These are phyloP conservation scores for Mizuhopecten yessoensis DNA, from an alignment of 1,140 invertebrate genomes.

Conservation along the genomic window DNA sequence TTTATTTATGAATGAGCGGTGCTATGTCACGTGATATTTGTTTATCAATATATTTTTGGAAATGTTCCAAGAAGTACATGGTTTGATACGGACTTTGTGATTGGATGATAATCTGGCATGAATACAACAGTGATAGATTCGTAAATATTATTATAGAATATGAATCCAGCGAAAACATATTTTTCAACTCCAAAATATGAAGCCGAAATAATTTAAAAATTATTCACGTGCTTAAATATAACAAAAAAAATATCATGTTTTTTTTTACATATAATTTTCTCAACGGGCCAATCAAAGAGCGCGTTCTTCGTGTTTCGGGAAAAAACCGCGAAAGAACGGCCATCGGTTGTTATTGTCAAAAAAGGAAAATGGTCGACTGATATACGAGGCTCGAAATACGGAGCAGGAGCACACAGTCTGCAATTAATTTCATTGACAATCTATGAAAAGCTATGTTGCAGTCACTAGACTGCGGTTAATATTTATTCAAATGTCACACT, in stretches of 20 bases:
- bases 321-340: constrained; percentile 18
- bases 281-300: neutral
- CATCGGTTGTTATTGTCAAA: constrained; percentile 9
- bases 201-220: neutral
- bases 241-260: neutral
- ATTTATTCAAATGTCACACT: neutral
- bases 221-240: neutral
- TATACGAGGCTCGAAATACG: too few relatives aligned
- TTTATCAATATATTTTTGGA: neutral
- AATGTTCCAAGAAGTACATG: neutral
- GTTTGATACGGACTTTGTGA: neutral
- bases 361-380: neutral
- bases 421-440: neutral
- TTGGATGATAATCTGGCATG: neutral
- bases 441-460: neutral
- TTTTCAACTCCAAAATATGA: too few relatives aligned
- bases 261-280: neutral
- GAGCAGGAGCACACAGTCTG: too few relatives aligned
- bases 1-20: neutral
- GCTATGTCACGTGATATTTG: constrained; percentile 33
- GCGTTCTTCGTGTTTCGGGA: neutral
- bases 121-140: neutral
- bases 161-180: too few relatives aligned
- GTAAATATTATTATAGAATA: neutral
- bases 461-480: neutral